Conservation (phyloP, 2,113 vertebrate species). For the Boleophthalmus pectinirostris region DNA sequence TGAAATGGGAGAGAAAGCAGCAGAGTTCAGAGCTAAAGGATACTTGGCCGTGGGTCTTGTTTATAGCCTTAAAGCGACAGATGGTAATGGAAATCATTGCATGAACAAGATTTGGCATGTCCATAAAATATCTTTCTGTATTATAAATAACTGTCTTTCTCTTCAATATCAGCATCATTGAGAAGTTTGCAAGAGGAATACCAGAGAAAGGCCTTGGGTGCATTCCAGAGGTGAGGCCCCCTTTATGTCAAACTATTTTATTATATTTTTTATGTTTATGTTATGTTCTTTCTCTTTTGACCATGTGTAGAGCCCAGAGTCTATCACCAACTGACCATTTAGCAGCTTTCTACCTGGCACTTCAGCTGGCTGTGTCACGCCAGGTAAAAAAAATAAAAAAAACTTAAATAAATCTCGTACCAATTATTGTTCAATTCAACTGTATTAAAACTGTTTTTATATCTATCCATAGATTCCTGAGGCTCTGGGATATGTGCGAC, state of each 20-base stretch:
- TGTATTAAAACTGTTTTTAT: constrained; percentile 40
- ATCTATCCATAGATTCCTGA: constrained; percentile 87
- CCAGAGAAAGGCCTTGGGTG: constrained; percentile 95
- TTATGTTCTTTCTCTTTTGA: constrained; percentile 14
- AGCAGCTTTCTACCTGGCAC: constrained; percentile 93
- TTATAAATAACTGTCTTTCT: neutral
- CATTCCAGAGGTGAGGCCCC: constrained; percentile 92
- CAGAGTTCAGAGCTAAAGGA: constrained; percentile 97
- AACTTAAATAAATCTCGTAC: neutral
- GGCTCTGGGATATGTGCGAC: constrained; percentile 94
- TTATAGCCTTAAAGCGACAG: constrained; percentile 96
- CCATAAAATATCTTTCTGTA: neutral
- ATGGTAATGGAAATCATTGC: constrained; percentile 79
- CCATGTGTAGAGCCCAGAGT: constrained; percentile 86
- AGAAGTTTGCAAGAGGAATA: constrained; percentile 93
- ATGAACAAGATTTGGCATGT: neutral
- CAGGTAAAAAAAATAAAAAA: constrained; percentile 82
- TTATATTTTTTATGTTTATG: neutral
- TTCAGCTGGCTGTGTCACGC: constrained; percentile 96
- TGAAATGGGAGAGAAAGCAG: constrained; percentile 91
- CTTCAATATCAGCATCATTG: constrained; percentile 83
- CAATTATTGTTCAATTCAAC: constrained; percentile 12
- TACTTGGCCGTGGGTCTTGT: constrained; percentile 92
- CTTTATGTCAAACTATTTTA: constrained; percentile 14
- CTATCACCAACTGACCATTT: constrained; percentile 94